These are phyloP conservation scores for Macrotus californicus DNA, from an alignment of 2,113 vertebrate genomes.

Conservation along the genomic window DNA sequence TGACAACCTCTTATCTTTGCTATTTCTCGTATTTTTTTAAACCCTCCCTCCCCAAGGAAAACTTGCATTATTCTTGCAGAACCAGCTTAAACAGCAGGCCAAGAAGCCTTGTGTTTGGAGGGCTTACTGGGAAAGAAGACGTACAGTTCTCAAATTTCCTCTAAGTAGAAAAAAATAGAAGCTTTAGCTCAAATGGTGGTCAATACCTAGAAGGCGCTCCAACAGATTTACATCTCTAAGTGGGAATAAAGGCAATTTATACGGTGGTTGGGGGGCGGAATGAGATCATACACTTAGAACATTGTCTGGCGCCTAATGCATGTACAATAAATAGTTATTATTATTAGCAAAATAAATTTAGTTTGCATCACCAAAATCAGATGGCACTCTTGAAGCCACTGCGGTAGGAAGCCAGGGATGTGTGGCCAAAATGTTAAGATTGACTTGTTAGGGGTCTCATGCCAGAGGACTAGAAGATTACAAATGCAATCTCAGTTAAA, in stretches of 20 bases:
- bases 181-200: background rate
- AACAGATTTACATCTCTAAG: constrained; percentile 12
- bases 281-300: background rate
- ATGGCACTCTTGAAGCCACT: background rate
- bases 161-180: background rate
- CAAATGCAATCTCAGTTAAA: background rate
- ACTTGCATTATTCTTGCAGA: background rate
- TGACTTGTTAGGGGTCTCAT: background rate
- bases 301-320: background rate
- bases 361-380: background rate
- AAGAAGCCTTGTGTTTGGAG: background rate
- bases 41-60: background rate
- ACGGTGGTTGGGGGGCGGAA: background rate
- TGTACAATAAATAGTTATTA: background rate
- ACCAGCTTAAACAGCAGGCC: background rate
- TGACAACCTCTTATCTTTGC: constrained; percentile 10
- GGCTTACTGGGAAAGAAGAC: background rate
- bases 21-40: constrained; percentile 3
- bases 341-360: constrained; percentile 22
- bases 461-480: background rate
- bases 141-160: background rate
- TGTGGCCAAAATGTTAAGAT: background rate
- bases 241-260: background rate
- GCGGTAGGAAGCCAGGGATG: background rate
- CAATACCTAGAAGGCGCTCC: background rate